phyloP scores from a whole-genome alignment of 1,140 invertebrate species.

The Venturia canescens region DNA sequence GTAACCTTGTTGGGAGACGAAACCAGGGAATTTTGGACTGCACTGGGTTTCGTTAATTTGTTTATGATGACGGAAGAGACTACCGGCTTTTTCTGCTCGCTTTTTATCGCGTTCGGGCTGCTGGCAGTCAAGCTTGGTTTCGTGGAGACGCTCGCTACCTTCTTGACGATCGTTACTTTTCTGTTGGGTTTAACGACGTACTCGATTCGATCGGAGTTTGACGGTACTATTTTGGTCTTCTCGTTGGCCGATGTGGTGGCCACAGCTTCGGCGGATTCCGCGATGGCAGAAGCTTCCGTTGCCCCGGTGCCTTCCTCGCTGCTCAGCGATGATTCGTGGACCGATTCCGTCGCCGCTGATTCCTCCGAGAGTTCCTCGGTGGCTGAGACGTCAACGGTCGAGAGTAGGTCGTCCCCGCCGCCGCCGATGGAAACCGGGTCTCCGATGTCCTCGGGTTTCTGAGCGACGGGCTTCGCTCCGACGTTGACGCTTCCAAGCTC shows the following conservation, averaged over 20 bases:
- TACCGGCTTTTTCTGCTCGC: slow-evolving; percentile 57
- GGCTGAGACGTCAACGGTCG: slow-evolving; percentile 5
- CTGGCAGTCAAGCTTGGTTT: slow-evolving; percentile 60
- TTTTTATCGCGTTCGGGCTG: slow-evolving; percentile 65
- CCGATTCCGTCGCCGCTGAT: background rate
- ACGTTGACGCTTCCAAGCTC: background rate
- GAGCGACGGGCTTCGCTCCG: slow-evolving; percentile 30
- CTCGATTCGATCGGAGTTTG: slow-evolving; percentile 52
- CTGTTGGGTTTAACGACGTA: slow-evolving; percentile 50
- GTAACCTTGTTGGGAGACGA: slow-evolving; percentile 50
- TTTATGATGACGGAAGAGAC: slow-evolving; percentile 26
- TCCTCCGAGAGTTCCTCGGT: background rate
- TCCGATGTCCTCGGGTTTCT: slow-evolving; percentile 28
- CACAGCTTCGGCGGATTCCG: too few relatives aligned
- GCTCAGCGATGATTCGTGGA: background rate
- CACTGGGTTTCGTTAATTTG: slow-evolving; percentile 55
- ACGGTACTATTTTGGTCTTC: slow-evolving; percentile 51
- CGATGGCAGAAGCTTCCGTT: background rate
- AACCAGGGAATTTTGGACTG: slow-evolving; percentile 50
- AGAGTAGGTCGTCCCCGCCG: too few relatives aligned
- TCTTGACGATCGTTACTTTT: slow-evolving; percentile 48
- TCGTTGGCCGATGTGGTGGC: slow-evolving; percentile 27
- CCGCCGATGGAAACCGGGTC: too few relatives aligned
- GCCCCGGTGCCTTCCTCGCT: background rate
- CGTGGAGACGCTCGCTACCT: slow-evolving; percentile 48